Evolutionary conservation across 1,140 invertebrate species (phyloP), one percentile per base, ranked within the genome.

Genomic region (Cherax quadricarinatus): DNA sequence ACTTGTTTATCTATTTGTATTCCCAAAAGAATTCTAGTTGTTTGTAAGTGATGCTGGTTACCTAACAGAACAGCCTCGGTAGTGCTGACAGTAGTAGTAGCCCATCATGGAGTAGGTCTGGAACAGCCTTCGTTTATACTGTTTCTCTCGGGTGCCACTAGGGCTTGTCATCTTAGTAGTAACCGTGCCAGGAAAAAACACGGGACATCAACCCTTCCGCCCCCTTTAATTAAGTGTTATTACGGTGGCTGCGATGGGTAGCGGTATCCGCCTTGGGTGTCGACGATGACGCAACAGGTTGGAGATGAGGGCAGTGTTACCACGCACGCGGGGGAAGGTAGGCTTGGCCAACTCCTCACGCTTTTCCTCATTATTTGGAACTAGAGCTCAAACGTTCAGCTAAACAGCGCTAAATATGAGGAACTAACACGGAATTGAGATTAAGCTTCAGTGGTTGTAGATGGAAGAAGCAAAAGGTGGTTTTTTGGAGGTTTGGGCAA

Each of bases 161-260:
- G 86, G 75, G 75, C 57, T 41, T n/a, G 78, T 53, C 51, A 88
- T 75, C 70, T 66, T 49, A 57, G 57, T 73, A 75, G 82, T 62
- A 89, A 73, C 53, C 88, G 81, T 30, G 49, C 48, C 88, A 73
- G 88, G 88, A 89, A 89, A 41, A 82, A 57, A 66, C 88, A 78
- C 80, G 82, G 88, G 62, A 89, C 80, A 89, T 83, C 81, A 60
- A 51, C 88, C 88, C 81, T 84, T 89, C 88, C 62, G 88, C 80
- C 51, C 88, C 88, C 88, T 73, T 49, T 83, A 89, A 89, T 89
- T 89, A 89, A 89, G 88, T 49, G 88, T 81, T 73, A 81, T 89
- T 84, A 83, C 51, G 66, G 88, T 75, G 88, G 16, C 12, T 80
- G 9, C 81, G 66, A 30, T 24, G 62, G 30, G 80, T 49, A 70